phyloP scores from a whole-genome alignment of 2,797 vertebrate species.

The Eulemur mongoz region DNA sequence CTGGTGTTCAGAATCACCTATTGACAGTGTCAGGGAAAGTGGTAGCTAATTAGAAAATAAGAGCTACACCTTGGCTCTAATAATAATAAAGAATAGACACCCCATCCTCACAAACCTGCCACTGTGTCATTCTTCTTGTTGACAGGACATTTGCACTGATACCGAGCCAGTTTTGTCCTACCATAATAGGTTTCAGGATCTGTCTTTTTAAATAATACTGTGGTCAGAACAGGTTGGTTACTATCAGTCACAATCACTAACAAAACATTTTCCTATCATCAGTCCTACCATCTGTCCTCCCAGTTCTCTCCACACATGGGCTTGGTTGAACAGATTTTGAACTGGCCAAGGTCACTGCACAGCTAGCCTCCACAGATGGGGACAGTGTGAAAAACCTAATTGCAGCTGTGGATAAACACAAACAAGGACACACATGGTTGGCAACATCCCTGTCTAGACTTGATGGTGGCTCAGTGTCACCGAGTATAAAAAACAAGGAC shows the following conservation, averaged over 20 bases:
- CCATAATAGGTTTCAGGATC: neutral
- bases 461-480: slow-evolving; percentile 42
- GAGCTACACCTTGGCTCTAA: neutral
- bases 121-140: neutral
- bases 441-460: slow-evolving; percentile 61
- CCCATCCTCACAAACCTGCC: neutral
- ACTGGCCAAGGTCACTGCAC: slow-evolving; percentile 70
- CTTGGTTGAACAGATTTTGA: slow-evolving; percentile 61
- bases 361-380: slow-evolving; percentile 70
- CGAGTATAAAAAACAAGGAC: slow-evolving; percentile 40
- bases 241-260: slow-evolving; percentile 6
- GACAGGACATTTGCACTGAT: neutral
- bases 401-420: slow-evolving; percentile 72
- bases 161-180: neutral
- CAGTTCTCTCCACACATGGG: neutral
- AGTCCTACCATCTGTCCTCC: slow-evolving; percentile 61
- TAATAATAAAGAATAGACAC: neutral
- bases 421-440: slow-evolving; percentile 64
- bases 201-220: slow-evolving; percentile 4
- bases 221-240: neutral
- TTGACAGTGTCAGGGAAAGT: neutral
- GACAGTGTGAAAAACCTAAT: slow-evolving; percentile 69
- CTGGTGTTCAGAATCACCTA: neutral
- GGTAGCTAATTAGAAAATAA: neutral
- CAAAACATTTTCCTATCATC: slow-evolving; percentile 28